phyloP scores from a whole-genome alignment of 2,797 vertebrate species.

The Valencia hispanica region DNA sequence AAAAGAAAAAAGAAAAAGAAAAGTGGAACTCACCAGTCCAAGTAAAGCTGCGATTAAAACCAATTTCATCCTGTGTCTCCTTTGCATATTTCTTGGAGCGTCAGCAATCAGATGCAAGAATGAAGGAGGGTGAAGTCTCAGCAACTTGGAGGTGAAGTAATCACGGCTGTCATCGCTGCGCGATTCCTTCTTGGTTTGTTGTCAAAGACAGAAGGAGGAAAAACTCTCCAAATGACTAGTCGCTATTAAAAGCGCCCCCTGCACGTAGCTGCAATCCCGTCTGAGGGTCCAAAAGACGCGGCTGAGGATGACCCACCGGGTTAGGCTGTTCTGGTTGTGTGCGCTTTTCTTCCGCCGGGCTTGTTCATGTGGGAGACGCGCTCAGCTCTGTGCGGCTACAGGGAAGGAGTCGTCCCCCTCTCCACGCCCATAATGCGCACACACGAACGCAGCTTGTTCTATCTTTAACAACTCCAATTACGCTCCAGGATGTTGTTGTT shows the following conservation, averaged over 20 bases:
- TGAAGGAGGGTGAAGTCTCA: conserved; percentile 52
- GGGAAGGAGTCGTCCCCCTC: conserved; percentile 52
- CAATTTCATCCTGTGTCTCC: conserved; percentile 62
- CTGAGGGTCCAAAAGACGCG: conserved; percentile 2
- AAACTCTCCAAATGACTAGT: conserved; percentile 4
- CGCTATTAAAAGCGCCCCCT: not conserved
- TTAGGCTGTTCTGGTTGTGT: conserved; percentile 22
- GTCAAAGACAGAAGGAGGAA: not conserved
- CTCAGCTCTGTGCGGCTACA: conserved; percentile 38
- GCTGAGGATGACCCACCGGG: conserved; percentile 35
- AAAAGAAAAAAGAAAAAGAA: conserved; percentile 16
- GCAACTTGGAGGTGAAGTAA: conserved; percentile 27
- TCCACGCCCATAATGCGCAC: conserved; percentile 68
- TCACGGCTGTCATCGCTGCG: conserved; percentile 53
- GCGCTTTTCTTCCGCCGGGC: conserved; percentile 41
- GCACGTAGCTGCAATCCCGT: conserved; percentile 20
- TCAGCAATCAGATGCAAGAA: conserved; percentile 39
- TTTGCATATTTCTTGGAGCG: conserved; percentile 34
- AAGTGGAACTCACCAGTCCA: conserved; percentile 72
- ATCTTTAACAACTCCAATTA: conserved; percentile 15
- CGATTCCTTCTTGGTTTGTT: conserved; percentile 14
- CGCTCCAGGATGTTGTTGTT: conserved; percentile 25
- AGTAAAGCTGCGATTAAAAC: conserved; percentile 66
- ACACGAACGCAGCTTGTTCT: conserved; percentile 2
- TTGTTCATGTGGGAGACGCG: conserved; percentile 59